These are phyloP conservation scores for Xestia rhomboidea DNA, from an alignment of 2,888 invertebrate species.

Conservation along the genomic window DNA sequence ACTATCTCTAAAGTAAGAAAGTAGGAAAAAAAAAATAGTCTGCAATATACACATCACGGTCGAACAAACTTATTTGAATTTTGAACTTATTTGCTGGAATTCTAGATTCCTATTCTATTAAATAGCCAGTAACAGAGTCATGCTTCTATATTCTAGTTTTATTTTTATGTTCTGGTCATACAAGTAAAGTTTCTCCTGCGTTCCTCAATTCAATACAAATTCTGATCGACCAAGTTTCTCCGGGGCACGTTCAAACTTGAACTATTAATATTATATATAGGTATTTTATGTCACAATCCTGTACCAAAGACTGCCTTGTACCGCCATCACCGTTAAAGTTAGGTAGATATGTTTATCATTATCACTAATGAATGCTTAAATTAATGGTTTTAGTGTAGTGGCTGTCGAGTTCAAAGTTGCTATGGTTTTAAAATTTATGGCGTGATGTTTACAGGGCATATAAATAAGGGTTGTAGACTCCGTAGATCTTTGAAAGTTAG, in stretches of 20 bases:
- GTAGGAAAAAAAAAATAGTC: not conserved
- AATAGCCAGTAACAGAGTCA: not conserved
- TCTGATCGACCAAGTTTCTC: constrained; percentile 21
- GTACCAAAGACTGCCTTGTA: constrained; percentile 64
- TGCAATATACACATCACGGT: not conserved
- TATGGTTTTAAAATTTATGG: constrained; percentile 32
- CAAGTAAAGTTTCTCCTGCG: not conserved
- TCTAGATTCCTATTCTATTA: constrained; percentile 5
- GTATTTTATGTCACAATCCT: constrained; percentile 56
- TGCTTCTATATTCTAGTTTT: not conserved
- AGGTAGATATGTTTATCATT: constrained; percentile 44
- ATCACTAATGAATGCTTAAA: constrained; percentile 61
- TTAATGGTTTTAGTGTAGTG: constrained; percentile 53
- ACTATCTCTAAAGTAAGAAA: not conserved
- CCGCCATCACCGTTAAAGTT: constrained; percentile 42
- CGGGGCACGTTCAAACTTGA: constrained; percentile 28
- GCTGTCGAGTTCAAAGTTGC: constrained; percentile 23
- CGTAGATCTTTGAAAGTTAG: not conserved
- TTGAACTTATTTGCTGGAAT: too few species aligned
- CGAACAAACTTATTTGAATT: not conserved
- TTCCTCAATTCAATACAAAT: not conserved
- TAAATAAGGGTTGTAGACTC: not conserved
- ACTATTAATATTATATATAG: constrained; percentile 43
- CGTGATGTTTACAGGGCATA: not conserved
- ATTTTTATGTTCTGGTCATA: not conserved